These are phyloP conservation scores for Drosophila repleta DNA, from an alignment of 1,140 invertebrate genomes.

Conservation along the genomic window DNA sequence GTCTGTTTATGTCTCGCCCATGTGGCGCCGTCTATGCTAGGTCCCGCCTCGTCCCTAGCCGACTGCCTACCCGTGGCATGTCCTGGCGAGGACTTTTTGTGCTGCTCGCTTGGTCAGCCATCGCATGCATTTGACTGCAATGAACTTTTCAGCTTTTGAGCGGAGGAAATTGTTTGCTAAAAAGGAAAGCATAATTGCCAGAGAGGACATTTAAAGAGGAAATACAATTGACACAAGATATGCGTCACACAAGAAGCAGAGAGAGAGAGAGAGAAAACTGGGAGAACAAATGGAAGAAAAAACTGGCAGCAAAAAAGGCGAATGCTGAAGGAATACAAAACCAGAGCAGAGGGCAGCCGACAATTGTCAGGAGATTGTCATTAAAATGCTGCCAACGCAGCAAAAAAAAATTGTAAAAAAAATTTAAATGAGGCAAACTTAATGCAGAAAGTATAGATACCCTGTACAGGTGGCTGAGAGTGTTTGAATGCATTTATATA, in stretches of 20 bases:
- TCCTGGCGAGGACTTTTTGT: not conserved
- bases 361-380: constrained; percentile 44
- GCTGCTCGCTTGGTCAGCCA: constrained; percentile 18
- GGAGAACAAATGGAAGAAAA: not conserved
- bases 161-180: constrained; percentile 47
- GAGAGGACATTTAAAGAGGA: constrained; percentile 57
- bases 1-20: constrained; percentile 63
- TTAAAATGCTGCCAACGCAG: constrained; percentile 36
- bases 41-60: constrained; percentile 47
- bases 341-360: constrained; percentile 14
- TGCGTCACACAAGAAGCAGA: constrained; percentile 12
- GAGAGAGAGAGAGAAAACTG: too few species aligned
- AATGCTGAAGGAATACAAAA: constrained; percentile 6
- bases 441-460: not conserved
- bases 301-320: constrained; percentile 2
- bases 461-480: not conserved
- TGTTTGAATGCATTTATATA: too few species aligned
- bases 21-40: constrained; percentile 61
- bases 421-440: not conserved
- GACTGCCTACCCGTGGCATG: not conserved
- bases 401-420: constrained; percentile 5
- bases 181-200: constrained; percentile 62
- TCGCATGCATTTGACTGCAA: constrained; percentile 60
- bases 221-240: constrained; percentile 63
- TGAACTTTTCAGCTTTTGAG: constrained; percentile 51